Conservation (phyloP, 1,140 invertebrate genomes). For the Lepidotrigona ventralis region DNA sequence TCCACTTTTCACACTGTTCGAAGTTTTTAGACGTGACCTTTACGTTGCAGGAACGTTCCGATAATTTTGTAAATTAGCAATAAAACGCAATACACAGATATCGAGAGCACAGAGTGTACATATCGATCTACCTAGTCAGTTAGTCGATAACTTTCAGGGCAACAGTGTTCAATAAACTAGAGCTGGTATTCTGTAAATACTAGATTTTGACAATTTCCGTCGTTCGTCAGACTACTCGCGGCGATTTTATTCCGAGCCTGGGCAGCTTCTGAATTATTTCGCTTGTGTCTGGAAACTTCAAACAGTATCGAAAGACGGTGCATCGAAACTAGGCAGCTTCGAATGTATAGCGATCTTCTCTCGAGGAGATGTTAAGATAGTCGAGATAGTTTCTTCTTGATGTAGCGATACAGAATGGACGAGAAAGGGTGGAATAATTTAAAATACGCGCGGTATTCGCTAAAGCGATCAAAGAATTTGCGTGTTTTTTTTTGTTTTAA, state of each 20-base stretch:
- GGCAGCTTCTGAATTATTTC: neutral
- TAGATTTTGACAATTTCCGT: neutral
- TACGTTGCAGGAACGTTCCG: neutral
- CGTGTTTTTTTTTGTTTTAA: neutral
- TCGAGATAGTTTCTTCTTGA: neutral
- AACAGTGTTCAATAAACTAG: neutral
- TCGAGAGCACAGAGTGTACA: neutral
- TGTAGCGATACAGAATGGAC: neutral
- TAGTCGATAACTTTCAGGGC: neutral
- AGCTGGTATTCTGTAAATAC: neutral
- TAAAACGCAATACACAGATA: neutral
- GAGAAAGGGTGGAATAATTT: neutral
- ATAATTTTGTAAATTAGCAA: neutral
- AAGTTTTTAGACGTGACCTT: neutral
- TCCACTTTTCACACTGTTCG: neutral
- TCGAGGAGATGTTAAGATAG: neutral
- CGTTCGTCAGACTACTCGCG: neutral
- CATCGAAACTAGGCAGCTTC: neutral
- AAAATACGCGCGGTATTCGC: neutral
- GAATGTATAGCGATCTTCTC: neutral
- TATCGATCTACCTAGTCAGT: slow-evolving; percentile 15
- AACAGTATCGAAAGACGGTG: neutral
- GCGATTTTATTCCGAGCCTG: neutral
- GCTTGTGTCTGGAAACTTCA: neutral
- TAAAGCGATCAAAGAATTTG: neutral